Evolutionary conservation across 2,113 vertebrate species (phyloP).

Genomic region (Vombatus ursinus): DNA sequence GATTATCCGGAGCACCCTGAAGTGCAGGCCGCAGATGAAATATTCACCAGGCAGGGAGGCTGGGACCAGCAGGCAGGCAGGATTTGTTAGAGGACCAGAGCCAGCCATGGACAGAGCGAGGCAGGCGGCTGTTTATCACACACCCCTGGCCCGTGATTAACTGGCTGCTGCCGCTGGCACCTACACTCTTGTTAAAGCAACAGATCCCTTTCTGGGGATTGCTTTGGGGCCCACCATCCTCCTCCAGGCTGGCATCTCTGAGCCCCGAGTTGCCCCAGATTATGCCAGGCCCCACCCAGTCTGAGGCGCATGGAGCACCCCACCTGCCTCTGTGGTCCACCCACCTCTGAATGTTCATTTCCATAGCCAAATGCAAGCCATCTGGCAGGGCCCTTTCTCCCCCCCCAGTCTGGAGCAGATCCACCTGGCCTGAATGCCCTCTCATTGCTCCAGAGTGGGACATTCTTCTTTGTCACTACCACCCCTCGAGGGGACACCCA

Average conservation of each 20-base stretch:
- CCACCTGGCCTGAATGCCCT: background rate
- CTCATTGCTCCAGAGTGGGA: background rate
- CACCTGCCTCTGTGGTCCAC: background rate
- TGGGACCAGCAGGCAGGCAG: slow-evolving; percentile 79
- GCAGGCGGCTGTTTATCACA: background rate
- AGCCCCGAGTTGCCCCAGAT: background rate
- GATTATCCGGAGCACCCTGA: slow-evolving; percentile 91
- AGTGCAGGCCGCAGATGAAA: slow-evolving; percentile 77
- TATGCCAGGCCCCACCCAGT: background rate
- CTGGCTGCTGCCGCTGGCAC: background rate
- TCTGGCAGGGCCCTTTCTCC: too few relatives aligned
- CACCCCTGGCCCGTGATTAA: slow-evolving; percentile 10
- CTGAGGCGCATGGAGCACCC: background rate
- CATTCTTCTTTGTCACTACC: background rate
- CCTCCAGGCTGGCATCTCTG: background rate
- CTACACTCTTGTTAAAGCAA: background rate
- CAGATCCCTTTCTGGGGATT: background rate
- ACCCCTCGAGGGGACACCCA: too few relatives aligned
- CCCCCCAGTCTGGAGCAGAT: accelerated
- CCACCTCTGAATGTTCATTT: too few relatives aligned
- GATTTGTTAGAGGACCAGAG: background rate
- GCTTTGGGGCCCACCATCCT: background rate
- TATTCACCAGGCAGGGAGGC: slow-evolving; percentile 82
- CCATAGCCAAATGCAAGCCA: background rate
- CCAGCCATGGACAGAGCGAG: background rate